Percentiles rank a stretch among this genome's conserved stretches.
phyloP scores from a whole-genome alignment of 1,140 invertebrate genomes.

The Zaprionus africanus region DNA sequence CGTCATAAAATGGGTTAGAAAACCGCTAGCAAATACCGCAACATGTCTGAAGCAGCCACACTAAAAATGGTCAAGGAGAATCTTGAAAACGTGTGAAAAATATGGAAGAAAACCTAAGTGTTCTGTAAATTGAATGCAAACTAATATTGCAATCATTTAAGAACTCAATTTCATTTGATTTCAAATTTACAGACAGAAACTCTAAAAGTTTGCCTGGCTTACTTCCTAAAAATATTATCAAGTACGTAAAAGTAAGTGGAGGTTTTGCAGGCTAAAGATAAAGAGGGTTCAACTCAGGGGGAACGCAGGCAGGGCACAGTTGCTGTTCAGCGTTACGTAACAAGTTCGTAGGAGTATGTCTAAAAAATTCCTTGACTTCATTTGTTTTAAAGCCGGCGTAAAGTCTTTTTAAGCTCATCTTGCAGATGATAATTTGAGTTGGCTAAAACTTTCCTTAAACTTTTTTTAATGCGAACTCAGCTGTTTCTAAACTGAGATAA shows the following conservation, averaged over 20 bases:
- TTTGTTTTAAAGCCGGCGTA: not conserved
- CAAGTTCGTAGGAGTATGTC: not conserved
- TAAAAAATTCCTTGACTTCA: not conserved
- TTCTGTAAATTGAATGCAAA: not conserved
- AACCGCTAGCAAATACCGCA: slow-evolving; percentile 31
- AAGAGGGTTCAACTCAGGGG: not conserved
- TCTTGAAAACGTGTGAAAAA: slow-evolving; percentile 10
- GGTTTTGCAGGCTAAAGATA: not conserved
- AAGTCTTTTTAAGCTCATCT: not conserved
- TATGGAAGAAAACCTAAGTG: not conserved
- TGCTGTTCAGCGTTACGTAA: not conserved
- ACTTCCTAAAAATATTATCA: too few relatives aligned
- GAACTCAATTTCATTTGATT: not conserved
- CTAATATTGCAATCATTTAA: not conserved
- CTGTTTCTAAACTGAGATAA: not conserved
- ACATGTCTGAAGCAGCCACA: not conserved
- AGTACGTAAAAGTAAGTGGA: too few relatives aligned
- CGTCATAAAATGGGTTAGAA: slow-evolving; percentile 35
- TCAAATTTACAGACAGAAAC: not conserved
- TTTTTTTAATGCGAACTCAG: not conserved
- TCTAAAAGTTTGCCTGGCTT: not conserved
- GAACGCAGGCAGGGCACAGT: not conserved
- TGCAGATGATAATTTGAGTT: not conserved
- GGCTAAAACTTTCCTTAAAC: not conserved
- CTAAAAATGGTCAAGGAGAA: not conserved